Evolutionary conservation across 2,113 vertebrate species (phyloP), one percentile per base, ranked within the genome.

Genomic region (Colistium nudipinnis): DNA sequence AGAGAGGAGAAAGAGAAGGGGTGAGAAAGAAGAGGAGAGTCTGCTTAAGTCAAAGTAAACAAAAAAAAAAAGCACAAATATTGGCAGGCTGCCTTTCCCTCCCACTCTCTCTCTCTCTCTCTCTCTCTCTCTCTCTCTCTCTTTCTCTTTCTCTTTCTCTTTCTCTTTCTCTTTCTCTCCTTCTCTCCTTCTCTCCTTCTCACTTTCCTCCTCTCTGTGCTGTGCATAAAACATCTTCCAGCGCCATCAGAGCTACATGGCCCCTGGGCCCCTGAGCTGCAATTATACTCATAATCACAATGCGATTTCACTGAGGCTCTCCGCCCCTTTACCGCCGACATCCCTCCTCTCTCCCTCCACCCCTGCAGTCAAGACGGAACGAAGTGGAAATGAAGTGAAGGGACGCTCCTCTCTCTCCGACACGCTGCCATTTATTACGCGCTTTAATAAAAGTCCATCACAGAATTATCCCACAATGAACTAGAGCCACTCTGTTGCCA

Each of bases 251-350:
- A 94, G 80, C 94, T 94, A 95, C 95, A 94, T 94, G 94, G 94
- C 96, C 96, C 95, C 93, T 91, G 94, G 94, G 95, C 94, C 94
- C 82, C 78, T 36, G 91, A 92, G 92, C 95, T 96, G 94, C 95
- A 96, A 96, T 99, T 97, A 96, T 94, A 94, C 93, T 88, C 91
- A 92, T 94, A 92, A 94, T 93, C 94, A 92, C 94, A 95, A 96
- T 96, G 94, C 87, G 92, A 95, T 97, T 97, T 93, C 92, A 92
- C 91, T 93, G 92, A 92, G 80, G 91, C 93, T 94, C 94, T 92
- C 93, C 90, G 91, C 95, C 92, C 88, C 83, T 83, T 86, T n/a
- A 87, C 89, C 90, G 91, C 90, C 92, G 61, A 78, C 84, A 49
- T 78, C 72, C 61, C 76, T 74, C 78, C 68, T 78, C 74, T 66